These are phyloP conservation scores for Polyommatus icarus DNA, from an alignment of 2,888 invertebrate genomes.

Conservation along the genomic window DNA sequence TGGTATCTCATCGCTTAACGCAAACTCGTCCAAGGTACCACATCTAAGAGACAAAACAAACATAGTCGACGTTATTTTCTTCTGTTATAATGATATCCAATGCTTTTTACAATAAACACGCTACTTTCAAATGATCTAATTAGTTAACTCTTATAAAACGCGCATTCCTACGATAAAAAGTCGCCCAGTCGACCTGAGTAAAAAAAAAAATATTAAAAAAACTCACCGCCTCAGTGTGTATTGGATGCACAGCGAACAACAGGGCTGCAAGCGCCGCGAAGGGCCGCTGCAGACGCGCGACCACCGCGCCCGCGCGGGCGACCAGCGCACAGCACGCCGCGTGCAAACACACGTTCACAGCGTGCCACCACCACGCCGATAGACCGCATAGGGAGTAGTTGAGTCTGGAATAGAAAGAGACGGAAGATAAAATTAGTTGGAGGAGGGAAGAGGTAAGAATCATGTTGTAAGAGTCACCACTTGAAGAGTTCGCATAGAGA, in stretches of 20 bases:
- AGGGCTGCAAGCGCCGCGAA: constrained; percentile 87
- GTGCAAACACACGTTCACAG: constrained; percentile 88
- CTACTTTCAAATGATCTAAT: too few species aligned
- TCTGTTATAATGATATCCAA: too few species aligned
- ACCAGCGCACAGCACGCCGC: constrained; percentile 86
- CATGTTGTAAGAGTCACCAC: background rate
- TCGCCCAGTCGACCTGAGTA: too few species aligned
- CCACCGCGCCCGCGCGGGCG: constrained; percentile 83
- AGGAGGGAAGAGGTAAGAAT: background rate
- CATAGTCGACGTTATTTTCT: too few species aligned
- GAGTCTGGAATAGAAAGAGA: constrained; percentile 78
- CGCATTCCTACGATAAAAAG: too few species aligned
- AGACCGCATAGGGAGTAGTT: constrained; percentile 87
- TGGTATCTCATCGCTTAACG: too few species aligned
- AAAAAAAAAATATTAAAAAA: too few species aligned
- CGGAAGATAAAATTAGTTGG: background rate
- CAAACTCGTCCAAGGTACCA: too few species aligned
- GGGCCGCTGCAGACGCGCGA: constrained; percentile 84
- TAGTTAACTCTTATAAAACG: too few species aligned
- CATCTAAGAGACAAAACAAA: too few species aligned
- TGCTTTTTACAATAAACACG: too few species aligned
- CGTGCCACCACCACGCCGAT: constrained; percentile 89
- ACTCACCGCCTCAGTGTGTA: constrained; percentile 95
- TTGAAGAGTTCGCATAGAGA: constrained; percentile 84
- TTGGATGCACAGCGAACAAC: constrained; percentile 91